Evolutionary conservation across 2,797 vertebrate genomes (phyloP).

Genomic region (Crenuchus spilurus): DNA sequence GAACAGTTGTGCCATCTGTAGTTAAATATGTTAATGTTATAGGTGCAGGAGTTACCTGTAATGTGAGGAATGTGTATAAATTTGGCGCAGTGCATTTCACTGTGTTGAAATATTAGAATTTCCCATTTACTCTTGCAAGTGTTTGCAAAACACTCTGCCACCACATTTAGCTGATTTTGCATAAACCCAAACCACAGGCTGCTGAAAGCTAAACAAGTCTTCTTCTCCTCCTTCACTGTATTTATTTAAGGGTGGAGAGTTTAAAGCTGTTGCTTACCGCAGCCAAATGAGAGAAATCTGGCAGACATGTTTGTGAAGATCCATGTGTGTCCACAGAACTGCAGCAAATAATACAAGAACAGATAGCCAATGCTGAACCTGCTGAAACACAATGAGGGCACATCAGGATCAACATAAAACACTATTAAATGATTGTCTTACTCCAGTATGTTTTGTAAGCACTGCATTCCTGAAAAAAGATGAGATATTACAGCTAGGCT

Average conservation of each 20-base stretch:
- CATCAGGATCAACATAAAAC: background rate
- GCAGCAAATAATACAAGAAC: conserved; percentile 88
- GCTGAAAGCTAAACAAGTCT: conserved; percentile 18
- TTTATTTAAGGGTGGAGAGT: conserved; percentile 21
- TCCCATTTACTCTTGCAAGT: background rate
- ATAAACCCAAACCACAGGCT: background rate
- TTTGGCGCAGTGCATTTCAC: no score
- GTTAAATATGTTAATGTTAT: no score
- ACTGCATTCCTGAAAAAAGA: background rate
- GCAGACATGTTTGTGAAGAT: conserved; percentile 90
- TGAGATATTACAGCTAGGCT: no score
- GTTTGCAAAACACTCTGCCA: background rate
- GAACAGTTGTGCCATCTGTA: no score
- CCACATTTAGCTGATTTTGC: background rate
- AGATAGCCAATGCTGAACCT: conserved; percentile 85
- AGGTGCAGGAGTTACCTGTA: no score
- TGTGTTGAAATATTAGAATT: background rate
- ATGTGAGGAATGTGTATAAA: no score
- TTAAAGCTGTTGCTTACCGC: conserved; percentile 74
- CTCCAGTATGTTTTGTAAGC: no score
- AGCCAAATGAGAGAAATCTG: conserved; percentile 90
- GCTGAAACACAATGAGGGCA: background rate
- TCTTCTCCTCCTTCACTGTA: conserved; percentile 5
- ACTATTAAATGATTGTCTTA: no score
- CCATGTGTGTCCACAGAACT: conserved; percentile 97